Evolutionary conservation across 2,888 invertebrate species (phyloP), one percentile per base, ranked within the genome.

Genomic region (Noctua pronuba): DNA sequence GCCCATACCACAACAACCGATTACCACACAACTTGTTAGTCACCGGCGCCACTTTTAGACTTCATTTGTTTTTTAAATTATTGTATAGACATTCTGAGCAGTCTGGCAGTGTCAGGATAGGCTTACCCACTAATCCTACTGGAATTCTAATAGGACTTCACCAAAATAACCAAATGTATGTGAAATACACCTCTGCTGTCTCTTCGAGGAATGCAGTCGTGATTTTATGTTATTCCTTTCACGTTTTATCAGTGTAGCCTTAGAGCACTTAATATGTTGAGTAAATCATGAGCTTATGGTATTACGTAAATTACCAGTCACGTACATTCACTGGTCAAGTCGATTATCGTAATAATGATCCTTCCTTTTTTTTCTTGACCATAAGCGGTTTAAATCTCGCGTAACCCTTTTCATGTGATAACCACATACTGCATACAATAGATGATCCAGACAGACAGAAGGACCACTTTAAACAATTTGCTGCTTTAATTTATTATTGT

Each of bases 371-470:
- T 72, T 62, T 35, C 16, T 75, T 49, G 38, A 11, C 31, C 28
- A 31, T 46, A 82, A 77, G 41, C 62, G 18, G 67, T 55, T 82
- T 77, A 72, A 31, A 64, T 68, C 28, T 82, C 66, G 68, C 68
- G 71, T 72, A 81, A 82, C 71, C n/a, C 55, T 72, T 80, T 82
- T 55, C 41, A 28, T 28, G 58, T 10, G 46, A 16, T 16, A 28
- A 55, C 67, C 44, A 46, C 28, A n/a, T 3, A 24, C 6, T 31
- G 2, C 31, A 28, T 1, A 28, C 0, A 5, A 44, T 13, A 79
- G 46, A 46, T 16, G 38, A 1, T 41, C 0, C 11, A 16, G 8
- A 5, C 76, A 81, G 67, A 72, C 82, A 81, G 67, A 76, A 81
- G 62, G 10, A 24, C 52, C 49, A 44, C 13, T 41, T 41, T 41